phyloP scores from a whole-genome alignment of 2,888 invertebrate genomes.

The Agrochola litura region DNA sequence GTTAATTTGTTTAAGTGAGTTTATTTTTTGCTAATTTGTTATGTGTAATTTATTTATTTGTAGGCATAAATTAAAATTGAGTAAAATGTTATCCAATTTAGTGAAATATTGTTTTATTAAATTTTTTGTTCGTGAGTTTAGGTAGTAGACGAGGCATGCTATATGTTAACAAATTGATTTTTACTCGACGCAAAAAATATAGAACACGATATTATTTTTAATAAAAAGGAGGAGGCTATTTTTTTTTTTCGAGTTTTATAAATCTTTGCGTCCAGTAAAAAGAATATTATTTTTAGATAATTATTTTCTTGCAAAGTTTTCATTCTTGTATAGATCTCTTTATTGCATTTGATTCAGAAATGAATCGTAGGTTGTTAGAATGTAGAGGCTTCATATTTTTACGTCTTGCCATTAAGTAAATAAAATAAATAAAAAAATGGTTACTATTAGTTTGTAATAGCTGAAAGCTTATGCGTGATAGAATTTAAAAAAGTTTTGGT shows the following conservation, averaged over 20 bases:
- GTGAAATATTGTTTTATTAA: constrained; percentile 29
- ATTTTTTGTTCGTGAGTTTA: constrained; percentile 17
- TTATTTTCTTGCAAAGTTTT: constrained; percentile 52
- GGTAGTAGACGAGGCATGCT: constrained; percentile 37
- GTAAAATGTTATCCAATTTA: constrained; percentile 44
- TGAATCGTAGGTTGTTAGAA: constrained; percentile 68
- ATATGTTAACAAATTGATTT: constrained; percentile 27
- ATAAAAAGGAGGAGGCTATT: no score
- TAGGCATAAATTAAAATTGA: constrained; percentile 28
- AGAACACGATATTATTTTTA: constrained; percentile 9
- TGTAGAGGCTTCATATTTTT: constrained; percentile 51
- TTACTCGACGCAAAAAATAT: constrained; percentile 54
- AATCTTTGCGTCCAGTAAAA: constrained; percentile 63
- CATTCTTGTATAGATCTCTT: constrained; percentile 77
- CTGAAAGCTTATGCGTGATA: constrained; percentile 47
- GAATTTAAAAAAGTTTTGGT: background rate
- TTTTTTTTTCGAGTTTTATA: background rate
- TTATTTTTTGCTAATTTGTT: constrained; percentile 51
- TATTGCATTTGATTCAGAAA: constrained; percentile 77
- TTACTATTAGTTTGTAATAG: constrained; percentile 59
- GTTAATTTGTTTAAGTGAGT: constrained; percentile 51
- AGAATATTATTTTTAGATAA: constrained; percentile 3
- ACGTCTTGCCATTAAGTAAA: constrained; percentile 62
- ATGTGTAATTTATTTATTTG: constrained; percentile 44
- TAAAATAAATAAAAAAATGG: constrained; percentile 30